These are phyloP conservation scores for Larimichthys polyactis DNA, from an alignment of 2,113 vertebrate species.

Conservation along the genomic window DNA sequence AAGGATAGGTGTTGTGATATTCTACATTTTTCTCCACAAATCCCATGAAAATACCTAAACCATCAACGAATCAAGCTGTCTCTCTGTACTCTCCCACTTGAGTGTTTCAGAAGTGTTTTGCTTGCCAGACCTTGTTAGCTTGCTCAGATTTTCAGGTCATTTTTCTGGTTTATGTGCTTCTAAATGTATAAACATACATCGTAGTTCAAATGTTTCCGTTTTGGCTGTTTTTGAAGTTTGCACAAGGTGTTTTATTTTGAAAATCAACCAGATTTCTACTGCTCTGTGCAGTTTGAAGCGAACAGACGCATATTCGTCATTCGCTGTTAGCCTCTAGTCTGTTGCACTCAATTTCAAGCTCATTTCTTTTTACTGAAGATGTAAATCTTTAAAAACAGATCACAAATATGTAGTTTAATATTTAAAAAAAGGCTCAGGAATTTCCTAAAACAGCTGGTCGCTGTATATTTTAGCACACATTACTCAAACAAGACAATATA, in stretches of 20 bases:
- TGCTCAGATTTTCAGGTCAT: no score
- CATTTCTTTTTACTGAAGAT: background rate
- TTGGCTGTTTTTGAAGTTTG: no score
- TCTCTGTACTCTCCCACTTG: background rate
- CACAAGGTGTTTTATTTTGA: no score
- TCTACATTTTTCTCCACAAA: background rate
- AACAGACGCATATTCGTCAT: no score
- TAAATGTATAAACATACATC: no score
- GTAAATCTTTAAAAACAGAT: background rate
- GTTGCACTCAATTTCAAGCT: background rate
- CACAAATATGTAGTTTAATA: background rate
- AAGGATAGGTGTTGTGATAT: background rate
- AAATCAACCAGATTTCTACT: no score
- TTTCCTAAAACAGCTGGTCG: background rate
- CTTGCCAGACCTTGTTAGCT: no score
- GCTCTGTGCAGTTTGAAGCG: no score
- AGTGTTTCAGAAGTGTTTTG: no score
- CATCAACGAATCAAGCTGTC: background rate
- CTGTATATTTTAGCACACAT: background rate
- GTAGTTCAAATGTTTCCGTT: no score
- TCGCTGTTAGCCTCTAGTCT: background rate
- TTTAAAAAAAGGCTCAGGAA: background rate
- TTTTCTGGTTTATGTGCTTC: no score
- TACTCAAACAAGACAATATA: background rate
- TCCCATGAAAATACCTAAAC: conserved; percentile 4